These are phyloP conservation scores for Lapara coniferarum DNA, from an alignment of 2,888 invertebrate genomes.

Conservation along the genomic window DNA sequence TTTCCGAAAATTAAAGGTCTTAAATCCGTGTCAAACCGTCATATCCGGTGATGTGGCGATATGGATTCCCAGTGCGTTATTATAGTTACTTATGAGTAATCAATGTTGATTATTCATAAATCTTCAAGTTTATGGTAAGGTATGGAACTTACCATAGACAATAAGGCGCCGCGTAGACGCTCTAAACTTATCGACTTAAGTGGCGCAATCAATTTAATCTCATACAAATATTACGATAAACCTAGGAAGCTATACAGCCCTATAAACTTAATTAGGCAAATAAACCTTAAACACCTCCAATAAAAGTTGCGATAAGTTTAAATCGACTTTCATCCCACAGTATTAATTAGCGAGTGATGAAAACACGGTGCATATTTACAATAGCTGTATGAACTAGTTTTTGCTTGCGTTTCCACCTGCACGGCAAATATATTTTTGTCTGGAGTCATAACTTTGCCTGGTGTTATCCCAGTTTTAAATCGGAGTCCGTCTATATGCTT, in stretches of 20 bases:
- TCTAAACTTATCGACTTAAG: no score
- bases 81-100: slow-evolving; percentile 4
- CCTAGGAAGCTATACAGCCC: no score
- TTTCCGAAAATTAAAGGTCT: slow-evolving; percentile 13
- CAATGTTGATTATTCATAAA: neutral
- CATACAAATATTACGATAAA: no score
- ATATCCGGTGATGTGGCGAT: neutral
- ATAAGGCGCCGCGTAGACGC: no score
- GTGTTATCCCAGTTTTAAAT: no score
- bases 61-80: slow-evolving; percentile 7
- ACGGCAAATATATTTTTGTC: no score
- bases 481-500: no score
- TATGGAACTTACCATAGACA: neutral
- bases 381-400: neutral
- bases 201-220: no score
- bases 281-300: slow-evolving; percentile 1
- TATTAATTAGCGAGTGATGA: slow-evolving; percentile 4
- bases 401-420: no score
- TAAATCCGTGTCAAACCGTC: slow-evolving; percentile 13
- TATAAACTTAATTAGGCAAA: neutral
- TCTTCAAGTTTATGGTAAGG: neutral
- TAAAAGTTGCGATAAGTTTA: neutral
- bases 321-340: neutral
- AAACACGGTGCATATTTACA: neutral
- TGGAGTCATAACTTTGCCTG: no score